These are phyloP conservation scores for Riptortus pedestris DNA, from an alignment of 1,140 invertebrate genomes.

Conservation along the genomic window DNA sequence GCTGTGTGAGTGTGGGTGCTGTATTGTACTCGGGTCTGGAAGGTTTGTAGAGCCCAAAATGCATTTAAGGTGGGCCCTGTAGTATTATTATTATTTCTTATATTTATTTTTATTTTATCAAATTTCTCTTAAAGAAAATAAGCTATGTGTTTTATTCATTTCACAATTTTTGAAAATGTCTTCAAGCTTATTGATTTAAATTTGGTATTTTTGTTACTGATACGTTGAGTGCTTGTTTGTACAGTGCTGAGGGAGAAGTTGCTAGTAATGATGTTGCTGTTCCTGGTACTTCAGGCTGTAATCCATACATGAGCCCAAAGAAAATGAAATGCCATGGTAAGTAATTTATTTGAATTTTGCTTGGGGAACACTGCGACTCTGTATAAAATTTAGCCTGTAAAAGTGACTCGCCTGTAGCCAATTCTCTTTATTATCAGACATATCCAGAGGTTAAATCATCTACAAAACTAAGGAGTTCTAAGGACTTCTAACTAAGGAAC, in stretches of 20 bases:
- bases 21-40: too few species aligned
- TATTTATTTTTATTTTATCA: not conserved
- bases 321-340: conserved; percentile 1
- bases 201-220: too few species aligned
- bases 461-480: not conserved
- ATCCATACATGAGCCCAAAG: not conserved
- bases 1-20: too few species aligned
- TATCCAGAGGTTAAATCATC: not conserved
- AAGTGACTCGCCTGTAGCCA: not conserved
- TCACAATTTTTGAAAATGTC: too few species aligned
- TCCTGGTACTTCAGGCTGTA: not conserved
- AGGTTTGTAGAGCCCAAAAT: too few species aligned
- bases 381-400: not conserved
- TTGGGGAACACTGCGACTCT: not conserved
- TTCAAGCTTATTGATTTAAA: too few species aligned
- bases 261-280: not conserved
- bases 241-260: not conserved
- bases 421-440: not conserved
- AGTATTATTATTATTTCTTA: not conserved
- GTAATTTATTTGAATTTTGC: not conserved
- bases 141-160: not conserved
- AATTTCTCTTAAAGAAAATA: too few species aligned
- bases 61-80: too few species aligned
- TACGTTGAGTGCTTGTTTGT: too few species aligned
- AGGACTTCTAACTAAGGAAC: not conserved